Percentiles rank a stretch among this genome's conserved stretches.
Conservation (phyloP, 2,797 vertebrate species). For the Denticeps clupeoides region DNA sequence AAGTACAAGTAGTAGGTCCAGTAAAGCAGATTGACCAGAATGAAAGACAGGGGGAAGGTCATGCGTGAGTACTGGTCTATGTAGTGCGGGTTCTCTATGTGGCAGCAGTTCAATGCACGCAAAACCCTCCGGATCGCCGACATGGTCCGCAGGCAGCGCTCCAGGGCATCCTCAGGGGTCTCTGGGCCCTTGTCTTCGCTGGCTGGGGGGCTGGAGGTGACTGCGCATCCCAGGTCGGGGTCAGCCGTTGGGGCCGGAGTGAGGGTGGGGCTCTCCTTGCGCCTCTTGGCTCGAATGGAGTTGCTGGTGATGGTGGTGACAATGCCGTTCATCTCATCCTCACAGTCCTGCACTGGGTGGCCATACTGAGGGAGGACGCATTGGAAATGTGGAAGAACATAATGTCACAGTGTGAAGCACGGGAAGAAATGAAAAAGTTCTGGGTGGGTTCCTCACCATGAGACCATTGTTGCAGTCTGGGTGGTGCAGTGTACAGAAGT, state of each 20-base stretch:
- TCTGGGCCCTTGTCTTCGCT: no score
- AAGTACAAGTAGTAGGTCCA: conserved; percentile 89
- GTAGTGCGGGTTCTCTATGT: conserved; percentile 81
- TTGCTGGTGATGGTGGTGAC: conserved; percentile 62
- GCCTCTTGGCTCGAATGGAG: conserved; percentile 48
- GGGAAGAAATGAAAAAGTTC: neutral
- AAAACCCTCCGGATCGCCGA: conserved; percentile 56
- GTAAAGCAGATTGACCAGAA: conserved; percentile 80
- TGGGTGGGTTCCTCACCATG: conserved; percentile 50
- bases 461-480: conserved; percentile 48
- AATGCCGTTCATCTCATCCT: conserved; percentile 74
- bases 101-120: conserved; percentile 67
- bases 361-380: conserved; percentile 43
- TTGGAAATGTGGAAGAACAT: neutral
- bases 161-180: conserved; percentile 41
- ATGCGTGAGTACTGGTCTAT: conserved; percentile 86
- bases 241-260: conserved; percentile 42
- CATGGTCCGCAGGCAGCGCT: conserved; percentile 49
- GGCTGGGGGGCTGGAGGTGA: conserved; percentile 39
- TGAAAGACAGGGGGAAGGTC: conserved; percentile 77
- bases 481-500: conserved; percentile 74
- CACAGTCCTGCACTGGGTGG: conserved; percentile 58
- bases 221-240: conserved; percentile 47
- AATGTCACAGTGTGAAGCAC: no score
- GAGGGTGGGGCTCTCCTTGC: conserved; percentile 53